Conservation (phyloP, 2,797 vertebrate species). For the Sebastes glaucus region DNA sequence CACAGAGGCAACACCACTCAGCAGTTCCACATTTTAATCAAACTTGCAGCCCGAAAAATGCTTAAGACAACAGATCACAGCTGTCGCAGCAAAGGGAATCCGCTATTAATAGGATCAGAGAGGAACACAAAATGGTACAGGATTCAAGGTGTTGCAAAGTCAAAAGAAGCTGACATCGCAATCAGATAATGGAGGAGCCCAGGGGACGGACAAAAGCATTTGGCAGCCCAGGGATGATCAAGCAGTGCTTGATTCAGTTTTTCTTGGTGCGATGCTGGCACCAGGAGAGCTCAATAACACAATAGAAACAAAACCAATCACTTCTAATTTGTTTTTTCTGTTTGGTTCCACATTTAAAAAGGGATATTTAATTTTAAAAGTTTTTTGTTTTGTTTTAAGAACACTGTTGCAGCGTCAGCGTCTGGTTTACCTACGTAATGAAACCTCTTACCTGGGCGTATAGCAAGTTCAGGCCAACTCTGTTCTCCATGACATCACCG, state of each 20-base stretch:
- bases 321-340: not conserved
- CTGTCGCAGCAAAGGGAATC: conserved; percentile 4
- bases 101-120: conserved; percentile 28
- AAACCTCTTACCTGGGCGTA: conserved; percentile 90
- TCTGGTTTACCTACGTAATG: not conserved
- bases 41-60: conserved; percentile 13
- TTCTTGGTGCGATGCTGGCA: conserved; percentile 6
- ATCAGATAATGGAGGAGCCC: conserved; percentile 30
- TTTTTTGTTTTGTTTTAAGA: not conserved
- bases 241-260: conserved; percentile 18
- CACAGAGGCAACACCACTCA: conserved; percentile 6
- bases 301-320: conserved; percentile 18
- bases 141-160: conserved; percentile 41
- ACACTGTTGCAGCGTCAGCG: not conserved
- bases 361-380: not conserved
- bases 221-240: not conserved
- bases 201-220: conserved; percentile 6
- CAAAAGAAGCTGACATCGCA: conserved; percentile 28
- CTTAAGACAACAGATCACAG: conserved; percentile 29
- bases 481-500: conserved; percentile 94
- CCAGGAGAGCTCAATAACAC: not conserved
- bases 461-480: conserved; percentile 93
- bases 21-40: conserved; percentile 39
- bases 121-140: conserved; percentile 8
- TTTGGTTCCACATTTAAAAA: not conserved